phyloP scores from a whole-genome alignment of 2,888 invertebrate species.

The Byasa hedistus region DNA sequence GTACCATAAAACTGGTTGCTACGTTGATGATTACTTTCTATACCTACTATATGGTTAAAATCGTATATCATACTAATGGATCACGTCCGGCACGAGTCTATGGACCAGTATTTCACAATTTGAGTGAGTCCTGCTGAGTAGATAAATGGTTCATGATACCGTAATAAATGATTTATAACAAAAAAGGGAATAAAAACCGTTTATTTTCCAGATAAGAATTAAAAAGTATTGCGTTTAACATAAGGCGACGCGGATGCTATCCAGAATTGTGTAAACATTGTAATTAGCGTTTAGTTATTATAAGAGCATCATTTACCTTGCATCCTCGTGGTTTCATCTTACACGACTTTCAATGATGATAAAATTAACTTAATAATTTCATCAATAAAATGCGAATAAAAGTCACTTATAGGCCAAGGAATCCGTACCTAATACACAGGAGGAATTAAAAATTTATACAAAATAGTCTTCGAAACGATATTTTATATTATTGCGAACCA shows the following conservation, averaged over 20 bases:
- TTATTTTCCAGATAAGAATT: too few species aligned
- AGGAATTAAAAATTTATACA: neutral
- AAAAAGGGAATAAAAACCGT: neutral
- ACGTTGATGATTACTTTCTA: too few species aligned
- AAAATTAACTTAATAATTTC: neutral
- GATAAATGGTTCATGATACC: neutral
- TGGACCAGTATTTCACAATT: neutral
- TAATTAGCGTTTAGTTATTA: too few species aligned
- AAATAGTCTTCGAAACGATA: neutral
- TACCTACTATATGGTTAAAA: neutral
- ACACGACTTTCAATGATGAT: too few species aligned
- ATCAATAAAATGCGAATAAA: neutral
- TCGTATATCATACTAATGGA: neutral
- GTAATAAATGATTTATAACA: neutral
- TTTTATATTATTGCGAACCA: neutral
- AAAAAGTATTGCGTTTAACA: too few species aligned
- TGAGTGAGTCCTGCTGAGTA: neutral
- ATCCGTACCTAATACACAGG: neutral
- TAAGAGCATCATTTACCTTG: too few species aligned
- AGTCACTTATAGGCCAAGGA: neutral
- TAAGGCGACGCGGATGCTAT: too few species aligned
- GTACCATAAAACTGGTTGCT: too few species aligned
- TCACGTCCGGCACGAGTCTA: neutral
- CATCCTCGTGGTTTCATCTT: too few species aligned
- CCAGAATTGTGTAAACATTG: too few species aligned